A percentile compares a stretch with the other conserved stretches of the same genome.
phyloP scores from a whole-genome alignment of 2,113 vertebrate species.

The Dryoscopus gambensis region DNA sequence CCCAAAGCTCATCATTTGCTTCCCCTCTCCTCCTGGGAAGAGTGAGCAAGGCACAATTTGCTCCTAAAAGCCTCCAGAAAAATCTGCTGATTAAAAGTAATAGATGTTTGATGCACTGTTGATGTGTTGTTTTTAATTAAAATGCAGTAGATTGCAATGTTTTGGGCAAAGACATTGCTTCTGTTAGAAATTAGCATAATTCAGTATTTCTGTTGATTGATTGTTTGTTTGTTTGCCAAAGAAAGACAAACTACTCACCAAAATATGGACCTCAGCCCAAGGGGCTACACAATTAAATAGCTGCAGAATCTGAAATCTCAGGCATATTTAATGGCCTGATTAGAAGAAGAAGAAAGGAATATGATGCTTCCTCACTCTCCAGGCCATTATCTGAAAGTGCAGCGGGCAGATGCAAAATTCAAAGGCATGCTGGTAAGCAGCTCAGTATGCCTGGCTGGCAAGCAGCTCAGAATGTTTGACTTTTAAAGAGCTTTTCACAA shows the following conservation, averaged over 20 bases:
- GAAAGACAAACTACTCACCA: slow-evolving; percentile 1
- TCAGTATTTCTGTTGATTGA: not conserved
- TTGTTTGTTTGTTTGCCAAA: not conserved
- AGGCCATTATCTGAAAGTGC: not conserved
- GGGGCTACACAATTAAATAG: not conserved
- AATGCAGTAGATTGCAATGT: not conserved
- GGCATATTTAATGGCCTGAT: not conserved
- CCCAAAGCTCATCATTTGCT: not conserved
- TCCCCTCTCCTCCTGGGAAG: not conserved
- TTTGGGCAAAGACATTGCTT: not conserved
- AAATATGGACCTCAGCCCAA: not conserved
- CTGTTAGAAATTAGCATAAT: slow-evolving; percentile 8
- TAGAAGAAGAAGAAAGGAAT: not conserved
- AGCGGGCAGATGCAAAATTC: slow-evolving; percentile 21
- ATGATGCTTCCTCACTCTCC: not conserved
- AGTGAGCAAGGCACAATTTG: not conserved
- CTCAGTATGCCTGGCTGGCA: not conserved
- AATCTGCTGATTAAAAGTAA: slow-evolving; percentile 2
- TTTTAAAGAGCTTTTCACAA: slow-evolving; percentile 38
- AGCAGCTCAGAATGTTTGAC: slow-evolving; percentile 17
- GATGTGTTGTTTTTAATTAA: not conserved
- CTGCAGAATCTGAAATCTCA: not conserved
- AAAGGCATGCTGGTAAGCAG: slow-evolving; percentile 16
- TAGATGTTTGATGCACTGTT: not conserved
- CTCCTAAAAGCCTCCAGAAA: slow-evolving; percentile 1